Base-by-base conservation (phyloP, 37 sponge, comb jelly and placozoan genomes). In the Chondrilla cf. caribensis region DNA sequence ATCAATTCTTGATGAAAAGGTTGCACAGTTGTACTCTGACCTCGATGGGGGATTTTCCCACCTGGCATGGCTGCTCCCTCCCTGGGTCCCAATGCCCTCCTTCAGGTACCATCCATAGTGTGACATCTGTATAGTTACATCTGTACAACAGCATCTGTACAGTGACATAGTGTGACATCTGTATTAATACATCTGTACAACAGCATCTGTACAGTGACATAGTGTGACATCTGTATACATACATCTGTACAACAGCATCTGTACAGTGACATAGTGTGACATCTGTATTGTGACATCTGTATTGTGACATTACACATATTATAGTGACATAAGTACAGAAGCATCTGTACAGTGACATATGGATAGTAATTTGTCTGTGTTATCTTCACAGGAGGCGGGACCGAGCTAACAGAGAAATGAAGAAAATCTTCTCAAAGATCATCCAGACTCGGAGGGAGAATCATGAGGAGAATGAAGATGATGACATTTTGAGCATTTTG, bases 21-120 rank as follows among this genome's bases (percentile, higher is more conserved):
- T 95, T 25, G 95, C 95, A 1, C 81, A 92, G 38, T 72, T 95
- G 66, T 95, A 95, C 43, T 14, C 72, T 60, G 95, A 95, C 73
- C 60, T 95, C 15, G 95, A 95, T 77, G 93, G 89, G 22, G 95
- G 95, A 0, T 83, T 95, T 54, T 51, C 84, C 37, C 95, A 90
- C 67, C 54, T 80, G 37, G 95, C 95, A 17, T 95, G 95, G 95
- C 93, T 95, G 3, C 82, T 95, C 5, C 95, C 95, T 11, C 80
- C 82, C 32, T 95, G 95, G 95, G 57, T 92, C 8, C 95, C 95
- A 17, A 80, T 95, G 17, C 95, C 95, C 1, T 90, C 94, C 7
- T 95, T 95, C 77, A 92, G 78, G 94, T 93, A 4, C 35, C n/a
- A n/a, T n/a, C n/a, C 77, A 15, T 5, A 62, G 2, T n/a, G n/a